Evolutionary conservation across 2,888 invertebrate species (phyloP).

Genomic region (Lasioglossum vierecki): DNA sequence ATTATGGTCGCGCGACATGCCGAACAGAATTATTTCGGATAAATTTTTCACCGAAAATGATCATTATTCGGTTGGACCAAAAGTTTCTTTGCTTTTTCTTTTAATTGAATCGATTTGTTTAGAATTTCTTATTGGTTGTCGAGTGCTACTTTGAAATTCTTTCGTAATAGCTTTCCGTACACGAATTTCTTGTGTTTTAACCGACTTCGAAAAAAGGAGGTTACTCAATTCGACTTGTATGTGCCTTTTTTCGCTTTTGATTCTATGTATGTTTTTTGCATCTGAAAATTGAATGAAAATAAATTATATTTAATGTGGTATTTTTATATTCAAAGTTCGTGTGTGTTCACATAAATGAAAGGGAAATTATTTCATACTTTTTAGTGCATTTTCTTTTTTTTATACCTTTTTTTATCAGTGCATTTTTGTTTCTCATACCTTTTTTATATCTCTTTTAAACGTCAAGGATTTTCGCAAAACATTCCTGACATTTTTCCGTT

Average conservation of each 20-base stretch:
- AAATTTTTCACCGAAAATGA: background rate
- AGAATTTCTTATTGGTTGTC: background rate
- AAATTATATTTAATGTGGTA: no score
- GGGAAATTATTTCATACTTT: no score
- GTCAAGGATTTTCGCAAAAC: background rate
- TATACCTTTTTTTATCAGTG: no score
- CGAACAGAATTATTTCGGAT: background rate
- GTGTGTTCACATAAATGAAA: no score
- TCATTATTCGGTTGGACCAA: background rate
- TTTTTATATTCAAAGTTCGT: no score
- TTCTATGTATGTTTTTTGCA: no score
- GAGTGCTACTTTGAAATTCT: background rate
- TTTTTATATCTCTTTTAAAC: background rate
- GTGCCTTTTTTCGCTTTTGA: no score
- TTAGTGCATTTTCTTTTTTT: no score
- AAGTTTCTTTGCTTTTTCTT: background rate
- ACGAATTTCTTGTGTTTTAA: background rate
- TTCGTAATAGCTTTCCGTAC: background rate
- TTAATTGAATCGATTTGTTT: background rate
- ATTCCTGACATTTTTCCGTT: background rate
- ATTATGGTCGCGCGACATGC: slow-evolving; percentile 5
- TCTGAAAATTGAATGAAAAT: no score
- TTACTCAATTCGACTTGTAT: no score
- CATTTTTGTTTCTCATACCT: no score
- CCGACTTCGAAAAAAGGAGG: no score